A percentile compares a stretch with the other conserved stretches of the same genome.
Evolutionary conservation across 2,888 invertebrate species (phyloP).

Genomic region (Anodontia alba): DNA sequence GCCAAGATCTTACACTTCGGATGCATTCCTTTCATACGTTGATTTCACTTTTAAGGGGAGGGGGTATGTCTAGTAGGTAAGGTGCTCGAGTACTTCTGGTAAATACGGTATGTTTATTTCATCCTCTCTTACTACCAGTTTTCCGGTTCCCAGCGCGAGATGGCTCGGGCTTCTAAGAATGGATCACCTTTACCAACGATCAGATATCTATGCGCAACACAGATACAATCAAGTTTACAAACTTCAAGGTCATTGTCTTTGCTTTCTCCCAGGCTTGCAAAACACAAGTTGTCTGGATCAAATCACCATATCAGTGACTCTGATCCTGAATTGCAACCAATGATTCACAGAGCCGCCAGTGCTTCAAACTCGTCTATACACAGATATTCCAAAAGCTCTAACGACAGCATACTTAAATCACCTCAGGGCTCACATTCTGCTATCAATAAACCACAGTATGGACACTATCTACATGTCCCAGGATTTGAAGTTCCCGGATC

Average conservation of each 20-base stretch:
- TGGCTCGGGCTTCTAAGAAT: background rate
- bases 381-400: background rate
- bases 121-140: background rate
- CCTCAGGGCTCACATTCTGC: background rate
- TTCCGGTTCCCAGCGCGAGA: background rate
- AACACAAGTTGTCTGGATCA: background rate
- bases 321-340: background rate
- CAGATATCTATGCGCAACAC: background rate
- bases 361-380: background rate
- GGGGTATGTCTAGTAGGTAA: no score
- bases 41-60: no score
- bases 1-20: no score
- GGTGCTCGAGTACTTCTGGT: no score
- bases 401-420: background rate
- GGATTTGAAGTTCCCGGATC: background rate
- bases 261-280: background rate
- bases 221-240: background rate
- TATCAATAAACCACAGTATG: slow-evolving; percentile 1
- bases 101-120: background rate
- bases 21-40: no score
- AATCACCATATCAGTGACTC: background rate
- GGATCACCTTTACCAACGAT: background rate
- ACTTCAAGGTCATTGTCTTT: background rate
- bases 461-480: background rate
- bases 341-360: background rate